A percentile compares a stretch with the other conserved stretches of the same genome.
Conservation (phyloP, 2,113 vertebrate genomes). For the Lepidothrix coronata region DNA sequence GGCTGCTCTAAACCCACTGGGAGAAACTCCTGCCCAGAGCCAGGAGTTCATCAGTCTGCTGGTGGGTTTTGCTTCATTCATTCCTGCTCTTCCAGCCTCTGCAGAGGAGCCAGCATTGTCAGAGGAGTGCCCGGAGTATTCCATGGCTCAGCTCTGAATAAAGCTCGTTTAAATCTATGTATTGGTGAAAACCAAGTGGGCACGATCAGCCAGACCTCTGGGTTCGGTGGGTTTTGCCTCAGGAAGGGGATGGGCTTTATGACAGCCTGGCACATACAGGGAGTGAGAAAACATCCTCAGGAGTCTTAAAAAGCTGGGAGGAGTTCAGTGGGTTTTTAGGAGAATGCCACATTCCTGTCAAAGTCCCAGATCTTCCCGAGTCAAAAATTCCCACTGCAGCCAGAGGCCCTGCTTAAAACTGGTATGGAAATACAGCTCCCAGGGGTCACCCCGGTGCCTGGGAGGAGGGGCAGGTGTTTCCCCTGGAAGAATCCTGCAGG, state of each 20-base stretch:
- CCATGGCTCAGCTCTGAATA: background rate
- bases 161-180: background rate
- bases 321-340: background rate
- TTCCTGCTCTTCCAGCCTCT: background rate
- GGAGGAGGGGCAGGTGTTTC: background rate
- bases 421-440: background rate
- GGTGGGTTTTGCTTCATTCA: background rate
- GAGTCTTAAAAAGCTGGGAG: background rate
- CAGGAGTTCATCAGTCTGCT: background rate
- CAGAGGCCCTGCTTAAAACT: background rate
- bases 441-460: background rate
- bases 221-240: background rate
- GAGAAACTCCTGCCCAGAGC: background rate
- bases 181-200: background rate
- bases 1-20: background rate
- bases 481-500: background rate
- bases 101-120: background rate
- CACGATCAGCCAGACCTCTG: background rate
- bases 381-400: background rate
- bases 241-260: background rate
- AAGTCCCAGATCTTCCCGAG: background rate
- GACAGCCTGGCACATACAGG: background rate
- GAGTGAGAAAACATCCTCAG: background rate
- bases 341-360: background rate
- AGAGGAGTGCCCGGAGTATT: background rate